phyloP scores from a whole-genome alignment of 2,888 invertebrate genomes.

The Athetis lepigone region DNA sequence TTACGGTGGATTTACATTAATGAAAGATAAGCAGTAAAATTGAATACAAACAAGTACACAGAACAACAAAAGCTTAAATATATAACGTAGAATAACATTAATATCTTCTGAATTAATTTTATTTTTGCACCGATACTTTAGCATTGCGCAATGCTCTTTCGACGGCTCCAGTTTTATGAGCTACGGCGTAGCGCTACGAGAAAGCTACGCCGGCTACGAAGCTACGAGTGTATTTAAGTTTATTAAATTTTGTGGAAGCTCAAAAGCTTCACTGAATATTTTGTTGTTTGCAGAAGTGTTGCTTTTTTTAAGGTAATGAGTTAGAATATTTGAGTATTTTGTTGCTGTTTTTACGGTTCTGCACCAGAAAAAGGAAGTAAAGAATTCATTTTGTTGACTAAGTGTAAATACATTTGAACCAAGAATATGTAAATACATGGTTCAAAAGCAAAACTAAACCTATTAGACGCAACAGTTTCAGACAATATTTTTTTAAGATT shows the following conservation, averaged over 20 bases:
- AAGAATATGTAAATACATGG: too few species aligned
- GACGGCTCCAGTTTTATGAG: slow-evolving; percentile 35
- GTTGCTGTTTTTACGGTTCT: neutral
- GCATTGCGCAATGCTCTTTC: slow-evolving; percentile 15
- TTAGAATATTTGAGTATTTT: neutral
- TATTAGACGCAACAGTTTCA: too few species aligned
- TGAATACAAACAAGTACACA: neutral
- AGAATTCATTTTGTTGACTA: too few species aligned
- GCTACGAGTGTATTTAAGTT: slow-evolving; percentile 26
- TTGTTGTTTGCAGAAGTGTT: neutral
- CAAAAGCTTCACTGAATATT: slow-evolving; percentile 12
- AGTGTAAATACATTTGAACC: too few species aligned
- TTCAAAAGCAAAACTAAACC: too few species aligned
- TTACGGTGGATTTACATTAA: too few species aligned
- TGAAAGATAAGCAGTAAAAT: too few species aligned
- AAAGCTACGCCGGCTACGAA: slow-evolving; percentile 46
- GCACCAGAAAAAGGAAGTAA: too few species aligned
- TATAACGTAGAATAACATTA: slow-evolving; percentile 6
- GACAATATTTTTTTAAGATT: too few species aligned
- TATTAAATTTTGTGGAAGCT: slow-evolving; percentile 16
- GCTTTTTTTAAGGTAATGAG: neutral
- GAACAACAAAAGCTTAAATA: neutral
- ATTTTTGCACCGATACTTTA: slow-evolving; percentile 13
- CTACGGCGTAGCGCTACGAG: slow-evolving; percentile 57
- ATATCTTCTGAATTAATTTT: slow-evolving; percentile 10